These are phyloP conservation scores for Blomia tropicalis DNA, from an alignment of 2,888 invertebrate genomes.

Conservation along the genomic window DNA sequence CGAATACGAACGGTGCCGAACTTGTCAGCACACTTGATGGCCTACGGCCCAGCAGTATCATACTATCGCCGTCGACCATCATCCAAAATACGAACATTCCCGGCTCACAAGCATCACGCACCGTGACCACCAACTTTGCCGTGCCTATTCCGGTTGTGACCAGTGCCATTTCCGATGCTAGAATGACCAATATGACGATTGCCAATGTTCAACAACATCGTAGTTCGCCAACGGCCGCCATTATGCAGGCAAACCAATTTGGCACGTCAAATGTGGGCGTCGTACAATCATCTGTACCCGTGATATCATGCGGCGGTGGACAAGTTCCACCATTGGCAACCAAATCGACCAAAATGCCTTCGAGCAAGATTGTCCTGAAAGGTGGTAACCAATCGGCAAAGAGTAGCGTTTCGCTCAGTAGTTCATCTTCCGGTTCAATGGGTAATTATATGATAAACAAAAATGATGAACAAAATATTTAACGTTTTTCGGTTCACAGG, in stretches of 20 bases:
- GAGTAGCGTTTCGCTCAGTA: neutral
- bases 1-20: neutral
- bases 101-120: neutral
- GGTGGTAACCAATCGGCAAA: neutral
- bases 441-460: no score
- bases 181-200: neutral
- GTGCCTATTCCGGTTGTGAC: constrained; percentile 21
- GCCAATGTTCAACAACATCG: neutral
- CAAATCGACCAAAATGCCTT: neutral
- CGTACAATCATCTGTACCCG: no score
- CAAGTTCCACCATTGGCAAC: no score
- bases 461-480: no score
- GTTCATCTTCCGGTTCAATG: neutral
- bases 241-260: no score
- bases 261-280: no score
- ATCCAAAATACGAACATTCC: constrained; percentile 14
- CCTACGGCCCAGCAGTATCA: neutral
- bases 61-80: neutral
- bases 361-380: neutral
- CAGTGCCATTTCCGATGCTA: constrained; percentile 1
- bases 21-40: neutral
- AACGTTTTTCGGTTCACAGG: neutral
- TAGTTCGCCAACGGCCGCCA: neutral
- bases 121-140: constrained; percentile 15
- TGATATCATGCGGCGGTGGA: no score